These are phyloP conservation scores for Xenops minutus DNA, from an alignment of 2,797 vertebrate species.

Conservation along the genomic window DNA sequence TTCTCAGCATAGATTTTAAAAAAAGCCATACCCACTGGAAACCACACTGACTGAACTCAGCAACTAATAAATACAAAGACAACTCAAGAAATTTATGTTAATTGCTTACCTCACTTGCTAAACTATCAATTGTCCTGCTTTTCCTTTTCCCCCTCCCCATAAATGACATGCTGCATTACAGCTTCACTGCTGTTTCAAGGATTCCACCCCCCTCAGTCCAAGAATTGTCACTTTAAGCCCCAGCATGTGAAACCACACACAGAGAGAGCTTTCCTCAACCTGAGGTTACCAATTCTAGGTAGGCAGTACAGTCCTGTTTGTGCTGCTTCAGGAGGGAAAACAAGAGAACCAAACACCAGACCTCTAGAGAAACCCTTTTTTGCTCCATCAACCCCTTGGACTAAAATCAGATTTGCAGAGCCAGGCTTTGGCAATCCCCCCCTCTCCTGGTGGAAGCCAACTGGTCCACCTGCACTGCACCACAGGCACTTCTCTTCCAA, in stretches of 20 bases:
- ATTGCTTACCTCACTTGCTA: not conserved
- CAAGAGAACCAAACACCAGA: not conserved
- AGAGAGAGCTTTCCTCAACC: not conserved
- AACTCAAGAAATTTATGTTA: not conserved
- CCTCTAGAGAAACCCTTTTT: not conserved
- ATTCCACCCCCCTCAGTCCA: not conserved
- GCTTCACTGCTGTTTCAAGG: not conserved
- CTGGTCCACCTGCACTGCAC: not conserved
- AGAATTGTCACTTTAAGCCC: not conserved
- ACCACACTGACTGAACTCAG: not conserved
- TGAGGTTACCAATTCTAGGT: not conserved
- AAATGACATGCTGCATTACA: not conserved
- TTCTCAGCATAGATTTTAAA: not conserved
- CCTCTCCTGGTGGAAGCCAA: not conserved
- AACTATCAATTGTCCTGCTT: not conserved
- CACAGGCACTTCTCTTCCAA: not conserved
- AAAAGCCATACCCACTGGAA: not conserved
- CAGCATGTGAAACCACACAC: fast-evolving
- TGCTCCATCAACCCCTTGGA: not conserved
- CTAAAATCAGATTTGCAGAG: not conserved
- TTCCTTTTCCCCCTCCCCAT: not conserved
- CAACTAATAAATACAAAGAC: not conserved
- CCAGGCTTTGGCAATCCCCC: not conserved
- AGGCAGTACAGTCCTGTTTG: not conserved
- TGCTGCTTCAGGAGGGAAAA: not conserved